Conservation (phyloP, 2,888 invertebrate species). For the Hyles lineata region DNA sequence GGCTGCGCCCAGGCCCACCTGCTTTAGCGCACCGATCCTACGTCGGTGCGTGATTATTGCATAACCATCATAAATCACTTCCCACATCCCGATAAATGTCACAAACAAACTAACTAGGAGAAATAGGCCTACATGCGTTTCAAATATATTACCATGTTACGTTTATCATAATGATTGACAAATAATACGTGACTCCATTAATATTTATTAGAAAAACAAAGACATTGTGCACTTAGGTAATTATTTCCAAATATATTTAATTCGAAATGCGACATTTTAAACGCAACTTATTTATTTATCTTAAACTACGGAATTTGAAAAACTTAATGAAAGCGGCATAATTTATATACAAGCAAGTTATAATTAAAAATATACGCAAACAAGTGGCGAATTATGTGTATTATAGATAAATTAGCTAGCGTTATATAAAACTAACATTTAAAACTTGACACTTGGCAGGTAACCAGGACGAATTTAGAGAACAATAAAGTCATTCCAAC, state of each 20-base stretch:
- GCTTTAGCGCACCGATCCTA: conserved; percentile 59
- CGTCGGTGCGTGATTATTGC: conserved; percentile 55
- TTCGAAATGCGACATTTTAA: background rate
- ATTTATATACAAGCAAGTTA: too few relatives aligned
- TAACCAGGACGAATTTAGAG: conserved; percentile 8
- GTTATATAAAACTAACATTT: conserved; percentile 5
- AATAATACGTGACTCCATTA: conserved; percentile 17
- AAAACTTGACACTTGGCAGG: background rate
- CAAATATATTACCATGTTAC: background rate
- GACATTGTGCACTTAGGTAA: conserved; percentile 3
- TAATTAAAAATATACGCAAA: too few relatives aligned
- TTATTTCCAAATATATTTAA: background rate
- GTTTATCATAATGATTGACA: conserved; percentile 15
- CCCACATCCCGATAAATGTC: conserved; percentile 40
- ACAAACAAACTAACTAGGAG: conserved; percentile 1
- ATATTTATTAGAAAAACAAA: conserved; percentile 2
- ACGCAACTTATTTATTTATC: background rate
- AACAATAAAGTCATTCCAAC: background rate
- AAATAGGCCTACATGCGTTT: background rate
- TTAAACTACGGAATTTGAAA: background rate
- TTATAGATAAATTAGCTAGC: background rate
- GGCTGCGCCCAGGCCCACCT: conserved; percentile 65
- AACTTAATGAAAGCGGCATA: too few relatives aligned
- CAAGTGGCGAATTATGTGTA: background rate
- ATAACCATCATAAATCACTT: conserved; percentile 56